Evolutionary conservation across 2,888 invertebrate genomes (phyloP).

Genomic region (Lamproptera curius): DNA sequence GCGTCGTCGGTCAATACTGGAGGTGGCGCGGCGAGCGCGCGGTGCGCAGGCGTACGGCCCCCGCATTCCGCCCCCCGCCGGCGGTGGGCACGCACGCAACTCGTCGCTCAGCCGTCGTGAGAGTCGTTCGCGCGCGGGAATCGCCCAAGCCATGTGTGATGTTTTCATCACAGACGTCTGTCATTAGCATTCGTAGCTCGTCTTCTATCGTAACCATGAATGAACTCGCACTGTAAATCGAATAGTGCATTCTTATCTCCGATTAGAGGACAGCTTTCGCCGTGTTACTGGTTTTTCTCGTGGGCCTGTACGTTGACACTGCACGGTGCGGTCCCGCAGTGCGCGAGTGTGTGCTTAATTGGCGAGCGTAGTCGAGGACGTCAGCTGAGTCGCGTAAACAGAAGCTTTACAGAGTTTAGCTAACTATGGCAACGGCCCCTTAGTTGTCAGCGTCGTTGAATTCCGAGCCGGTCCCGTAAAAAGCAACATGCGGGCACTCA

Average conservation of each 20-base stretch:
- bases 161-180: conserved; percentile 69
- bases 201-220: conserved; percentile 46
- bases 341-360: conserved; percentile 76
- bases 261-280: conserved; percentile 54
- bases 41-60: conserved; percentile 34
- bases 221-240: conserved; percentile 38
- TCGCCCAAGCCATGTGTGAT: conserved; percentile 66
- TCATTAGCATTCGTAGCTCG: conserved; percentile 43
- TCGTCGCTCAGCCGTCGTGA: conserved; percentile 73
- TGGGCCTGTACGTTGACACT: conserved; percentile 73
- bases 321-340: conserved; percentile 75
- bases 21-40: conserved; percentile 69
- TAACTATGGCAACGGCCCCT: conserved; percentile 54
- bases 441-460: conserved; percentile 44
- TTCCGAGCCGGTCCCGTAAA: conserved; percentile 35
- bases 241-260: conserved; percentile 23
- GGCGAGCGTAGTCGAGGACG: conserved; percentile 58
- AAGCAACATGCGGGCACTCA: conserved; percentile 60
- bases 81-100: conserved; percentile 66
- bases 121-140: conserved; percentile 67
- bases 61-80: conserved; percentile 41
- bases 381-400: conserved; percentile 76
- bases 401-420: conserved; percentile 44
- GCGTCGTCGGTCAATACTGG: conserved; percentile 77
- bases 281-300: conserved; percentile 67